Base-by-base conservation (phyloP, 2,888 invertebrate species). In the Temnothorax ravouxi region DNA sequence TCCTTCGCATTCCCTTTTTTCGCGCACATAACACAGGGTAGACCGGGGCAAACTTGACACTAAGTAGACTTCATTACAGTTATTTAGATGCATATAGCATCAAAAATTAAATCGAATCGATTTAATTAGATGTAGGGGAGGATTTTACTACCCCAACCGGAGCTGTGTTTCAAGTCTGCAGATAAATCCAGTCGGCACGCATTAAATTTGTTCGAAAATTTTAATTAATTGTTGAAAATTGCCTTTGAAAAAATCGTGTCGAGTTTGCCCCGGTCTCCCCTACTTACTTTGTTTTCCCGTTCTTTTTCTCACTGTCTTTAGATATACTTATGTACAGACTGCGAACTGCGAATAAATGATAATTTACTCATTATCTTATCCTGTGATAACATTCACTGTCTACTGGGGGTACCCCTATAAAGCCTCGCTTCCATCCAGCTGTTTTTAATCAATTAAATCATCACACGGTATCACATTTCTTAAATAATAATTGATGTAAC, bases 321-420 rank as follows among this genome's bases (percentile, higher is more conserved):
- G 67, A 84, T 84, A 74, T 81, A 83, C 82, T 82, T 90, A 88
- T 91, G 84, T 91, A 91, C 89, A 88, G 88, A 90, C 84, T 90
- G 88, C 86, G 89, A 90, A 91, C 86, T 89, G 89, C 87, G 84
- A 80, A 86, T 88, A 89, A 87, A 87, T 87, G 86, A 91, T 87
- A 88, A 87, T 86, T 88, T 89, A 88, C 67, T 18, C n/a, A 29
- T 86, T 89, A 89, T 84, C 86, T 88, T 88, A 89, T 50, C 47
- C 82, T 88, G 85, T 66, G 83, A 84, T 83, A 83, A 79, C 62
- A 76, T 86, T 80, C 83, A 83, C 50, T 62, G 76, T 85, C 83
- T 85, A 88, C 88, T 83, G 84, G 83, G 83, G 50, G 82, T 47
- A 34, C 66, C 69, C 54, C 54, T 67, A 25, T 29, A 29, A 75